Conservation (phyloP, 2,888 invertebrate genomes). For the Drosophila austrosaltans region DNA sequence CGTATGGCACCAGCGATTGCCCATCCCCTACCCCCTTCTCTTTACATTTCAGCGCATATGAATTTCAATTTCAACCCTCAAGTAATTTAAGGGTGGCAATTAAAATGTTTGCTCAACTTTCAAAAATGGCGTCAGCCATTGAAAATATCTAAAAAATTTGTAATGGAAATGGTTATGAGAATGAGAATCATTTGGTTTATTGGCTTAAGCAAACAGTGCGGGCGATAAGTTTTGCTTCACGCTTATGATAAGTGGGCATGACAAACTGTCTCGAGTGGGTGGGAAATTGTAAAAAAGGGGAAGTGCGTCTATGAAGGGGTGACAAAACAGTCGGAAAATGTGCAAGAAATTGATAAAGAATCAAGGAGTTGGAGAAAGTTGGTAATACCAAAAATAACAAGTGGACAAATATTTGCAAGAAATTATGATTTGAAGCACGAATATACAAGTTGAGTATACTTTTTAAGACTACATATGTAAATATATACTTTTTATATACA, state of each 20-base stretch:
- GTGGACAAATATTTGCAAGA: no score
- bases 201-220: slow-evolving; percentile 39
- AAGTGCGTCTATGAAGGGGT: not conserved
- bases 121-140: slow-evolving; percentile 62
- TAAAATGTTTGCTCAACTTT: slow-evolving; percentile 64
- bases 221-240: slow-evolving; percentile 37
- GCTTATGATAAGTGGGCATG: slow-evolving; percentile 46
- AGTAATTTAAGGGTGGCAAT: slow-evolving; percentile 69
- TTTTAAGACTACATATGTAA: no score
- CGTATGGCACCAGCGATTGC: not conserved
- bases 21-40: not conserved
- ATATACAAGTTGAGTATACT: no score
- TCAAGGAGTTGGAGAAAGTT: no score
- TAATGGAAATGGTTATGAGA: slow-evolving; percentile 31
- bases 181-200: slow-evolving; percentile 25
- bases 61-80: slow-evolving; percentile 71
- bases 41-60: slow-evolving; percentile 36
- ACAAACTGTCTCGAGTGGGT: slow-evolving; percentile 48
- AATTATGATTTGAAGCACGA: no score
- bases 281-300: slow-evolving; percentile 32
- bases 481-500: no score
- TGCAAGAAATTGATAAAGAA: no score
- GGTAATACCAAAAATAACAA: no score
- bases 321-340: no score
- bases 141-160: not conserved